phyloP scores from a whole-genome alignment of 2,113 vertebrate species.

The Cricetomys ansorgei region DNA sequence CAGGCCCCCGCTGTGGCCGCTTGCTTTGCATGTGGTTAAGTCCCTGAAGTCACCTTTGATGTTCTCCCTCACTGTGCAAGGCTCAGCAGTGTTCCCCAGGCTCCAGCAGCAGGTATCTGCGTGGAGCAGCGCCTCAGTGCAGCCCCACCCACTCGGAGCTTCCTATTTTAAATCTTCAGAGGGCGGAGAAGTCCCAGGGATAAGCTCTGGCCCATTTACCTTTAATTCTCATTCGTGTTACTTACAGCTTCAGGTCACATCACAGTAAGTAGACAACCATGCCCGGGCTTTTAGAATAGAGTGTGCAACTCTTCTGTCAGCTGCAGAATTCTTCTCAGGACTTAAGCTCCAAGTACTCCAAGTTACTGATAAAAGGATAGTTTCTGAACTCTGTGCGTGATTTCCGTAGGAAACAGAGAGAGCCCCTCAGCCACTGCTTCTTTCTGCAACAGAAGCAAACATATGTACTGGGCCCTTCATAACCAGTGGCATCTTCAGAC shows the following conservation, averaged over 20 bases:
- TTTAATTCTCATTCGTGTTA: background rate
- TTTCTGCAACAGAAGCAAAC: slow-evolving; percentile 22
- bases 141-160: background rate
- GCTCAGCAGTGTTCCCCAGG: background rate
- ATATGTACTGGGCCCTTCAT: background rate
- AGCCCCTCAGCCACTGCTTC: background rate
- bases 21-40: background rate
- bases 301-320: slow-evolving; percentile 21
- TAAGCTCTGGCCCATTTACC: background rate
- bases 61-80: background rate
- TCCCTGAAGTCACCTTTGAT: background rate
- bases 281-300: background rate
- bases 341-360: background rate
- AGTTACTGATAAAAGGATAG: background rate
- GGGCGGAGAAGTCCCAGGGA: slow-evolving; percentile 22
- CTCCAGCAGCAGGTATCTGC: background rate
- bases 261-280: background rate
- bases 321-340: background rate
- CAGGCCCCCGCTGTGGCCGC: background rate
- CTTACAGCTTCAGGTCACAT: background rate
- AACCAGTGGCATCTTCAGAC: background rate
- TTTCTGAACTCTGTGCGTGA: background rate
- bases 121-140: background rate
- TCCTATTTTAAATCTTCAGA: slow-evolving; percentile 37
- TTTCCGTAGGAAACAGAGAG: background rate